Evolutionary conservation across 2,113 vertebrate species (phyloP).

Genomic region (Grammomys surdaster): DNA sequence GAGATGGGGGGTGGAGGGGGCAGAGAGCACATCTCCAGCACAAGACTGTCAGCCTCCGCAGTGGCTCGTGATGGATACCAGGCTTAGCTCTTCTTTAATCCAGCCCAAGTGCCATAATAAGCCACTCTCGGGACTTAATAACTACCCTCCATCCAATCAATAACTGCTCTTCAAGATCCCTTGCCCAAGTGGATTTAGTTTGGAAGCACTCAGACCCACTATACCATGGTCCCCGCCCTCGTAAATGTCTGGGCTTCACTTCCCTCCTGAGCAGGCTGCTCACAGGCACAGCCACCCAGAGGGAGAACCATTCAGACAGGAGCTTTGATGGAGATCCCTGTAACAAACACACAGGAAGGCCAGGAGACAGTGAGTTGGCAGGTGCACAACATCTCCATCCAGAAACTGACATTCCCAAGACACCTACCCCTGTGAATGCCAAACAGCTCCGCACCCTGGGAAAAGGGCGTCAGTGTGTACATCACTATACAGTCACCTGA

Average conservation of each 20-base stretch:
- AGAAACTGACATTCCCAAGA: neutral
- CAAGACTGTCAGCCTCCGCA: neutral
- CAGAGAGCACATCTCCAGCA: fast-evolving
- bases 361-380: neutral
- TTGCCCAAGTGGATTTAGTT: conserved; percentile 48
- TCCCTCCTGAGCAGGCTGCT: neutral
- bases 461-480: neutral
- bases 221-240: neutral
- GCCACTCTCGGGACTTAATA: conserved; percentile 72
- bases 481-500: neutral
- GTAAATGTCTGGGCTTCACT: neutral
- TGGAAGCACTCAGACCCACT: neutral
- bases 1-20: fast-evolving
- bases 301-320: neutral
- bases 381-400: neutral
- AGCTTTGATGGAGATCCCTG: neutral
- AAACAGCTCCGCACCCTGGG: neutral
- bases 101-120: conserved; percentile 56
- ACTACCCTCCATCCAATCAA: conserved; percentile 56
- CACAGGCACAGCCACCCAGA: neutral
- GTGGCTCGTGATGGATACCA: neutral
- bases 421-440: neutral
- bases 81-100: conserved; percentile 63
- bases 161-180: conserved; percentile 48
- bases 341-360: neutral